Conservation (phyloP, 2,113 vertebrate species). For the Irena cyanogastra region DNA sequence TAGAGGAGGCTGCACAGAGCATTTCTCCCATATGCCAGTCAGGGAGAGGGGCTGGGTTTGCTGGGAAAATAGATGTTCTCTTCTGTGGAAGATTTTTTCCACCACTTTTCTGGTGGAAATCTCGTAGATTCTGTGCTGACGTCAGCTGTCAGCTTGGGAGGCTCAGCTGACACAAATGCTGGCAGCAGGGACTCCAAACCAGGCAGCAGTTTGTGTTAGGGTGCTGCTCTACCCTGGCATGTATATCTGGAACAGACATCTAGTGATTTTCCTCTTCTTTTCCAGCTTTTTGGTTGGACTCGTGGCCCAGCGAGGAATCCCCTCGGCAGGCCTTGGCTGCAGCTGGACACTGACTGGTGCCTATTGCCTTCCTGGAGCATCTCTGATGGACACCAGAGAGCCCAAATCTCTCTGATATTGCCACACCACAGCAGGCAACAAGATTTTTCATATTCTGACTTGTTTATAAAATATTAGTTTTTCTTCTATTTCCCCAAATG, state of each 20-base stretch:
- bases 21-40: not conserved
- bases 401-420: not conserved
- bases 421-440: not conserved
- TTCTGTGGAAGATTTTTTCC: too few relatives aligned
- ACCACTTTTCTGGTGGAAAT: not conserved
- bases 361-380: conserved; percentile 11
- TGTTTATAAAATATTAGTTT: too few relatives aligned
- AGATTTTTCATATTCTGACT: not conserved
- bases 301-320: conserved; percentile 63
- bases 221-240: not conserved
- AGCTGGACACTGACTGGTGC: conserved; percentile 75
- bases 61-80: conserved; percentile 48
- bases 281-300: conserved; percentile 64
- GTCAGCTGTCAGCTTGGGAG: conserved; percentile 58
- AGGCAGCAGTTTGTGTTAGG: conserved; percentile 7
- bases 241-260: not conserved
- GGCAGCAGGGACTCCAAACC: conserved; percentile 4
- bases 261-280: conserved; percentile 3
- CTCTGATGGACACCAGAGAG: not conserved
- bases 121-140: conserved; percentile 40
- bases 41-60: conserved; percentile 73
- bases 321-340: conserved; percentile 60
- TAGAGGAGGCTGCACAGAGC: conserved; percentile 60
- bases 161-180: conserved; percentile 54
- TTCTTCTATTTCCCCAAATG: not conserved